Evolutionary conservation across 2,888 invertebrate genomes (phyloP), one percentile per base, ranked within the genome.

Genomic region (Drosophila neotestacea): DNA sequence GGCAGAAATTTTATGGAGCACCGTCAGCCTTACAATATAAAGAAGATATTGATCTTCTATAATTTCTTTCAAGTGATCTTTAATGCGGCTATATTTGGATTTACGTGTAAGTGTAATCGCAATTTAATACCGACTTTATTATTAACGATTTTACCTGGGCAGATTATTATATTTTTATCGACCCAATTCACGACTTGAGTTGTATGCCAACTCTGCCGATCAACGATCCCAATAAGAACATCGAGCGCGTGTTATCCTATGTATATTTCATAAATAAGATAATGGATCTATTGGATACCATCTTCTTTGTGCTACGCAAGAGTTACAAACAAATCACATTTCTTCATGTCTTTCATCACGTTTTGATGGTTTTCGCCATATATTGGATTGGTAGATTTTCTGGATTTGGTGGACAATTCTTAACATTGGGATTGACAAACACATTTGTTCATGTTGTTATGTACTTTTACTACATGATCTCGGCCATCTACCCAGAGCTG

Each of bases 301-400:
- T 68, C 1, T 68, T 68, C 13, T 63, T 68, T 46, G 47, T 68
- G 10, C 46, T 68, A 1, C 63, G 68, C 4, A 68, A 68, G 56
- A 68, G 50, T 7, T 51, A 68, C 30, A 63, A 68, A 9, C 68
- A 68, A 27, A 56, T 63, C 16, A 56, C 68, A 4, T 44, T 58
- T 4, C 63, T 68, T 0, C 68, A 68, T 16, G 46, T 68, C 9
- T 63, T 28, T 22, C 68, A 68, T 34, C 68, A 68, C 9, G 4
- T 46, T 0, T 4, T 50, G 1, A 67, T 67, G 67, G 63, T 51
- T 0, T 30, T 1, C n/a, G 4, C 4, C 2, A 5, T 27, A 2
- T 67, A 67, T 44, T 55, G 48, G 36, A n/a, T 62, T 0, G 13
- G 55, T 5, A 16, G 50, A 11, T 30, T 50, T 13, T 55, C 55